Percentiles rank a stretch among this genome's conserved stretches.
phyloP scores from a whole-genome alignment of 2,888 invertebrate species.

The Cataglyphis livida region DNA sequence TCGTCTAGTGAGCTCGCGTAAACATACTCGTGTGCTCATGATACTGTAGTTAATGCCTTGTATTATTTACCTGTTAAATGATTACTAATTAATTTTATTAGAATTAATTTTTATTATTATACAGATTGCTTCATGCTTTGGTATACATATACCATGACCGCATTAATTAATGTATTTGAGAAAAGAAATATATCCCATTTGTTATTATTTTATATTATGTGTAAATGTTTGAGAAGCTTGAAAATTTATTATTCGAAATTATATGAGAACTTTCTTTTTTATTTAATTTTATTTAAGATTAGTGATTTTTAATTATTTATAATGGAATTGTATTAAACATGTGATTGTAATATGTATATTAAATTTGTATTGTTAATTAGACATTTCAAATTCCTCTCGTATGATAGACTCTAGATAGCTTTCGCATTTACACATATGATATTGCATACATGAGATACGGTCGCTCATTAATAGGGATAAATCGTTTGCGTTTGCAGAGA shows the following conservation, averaged over 20 bases:
- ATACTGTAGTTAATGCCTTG: constrained; percentile 29
- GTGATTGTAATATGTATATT: neutral
- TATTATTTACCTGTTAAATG: constrained; percentile 20
- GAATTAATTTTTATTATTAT: neutral
- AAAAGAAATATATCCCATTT: neutral
- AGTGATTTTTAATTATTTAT: neutral
- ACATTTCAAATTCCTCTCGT: neutral
- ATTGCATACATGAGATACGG: constrained; percentile 12
- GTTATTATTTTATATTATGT: neutral
- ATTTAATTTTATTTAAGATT: neutral
- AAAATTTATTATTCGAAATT: neutral
- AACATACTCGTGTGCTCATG: constrained; percentile 48
- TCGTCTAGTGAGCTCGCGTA: constrained; percentile 43
- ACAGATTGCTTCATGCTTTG: constrained; percentile 1
- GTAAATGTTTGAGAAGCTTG: neutral
- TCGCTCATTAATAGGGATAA: constrained; percentile 23
- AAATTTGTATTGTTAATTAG: neutral
- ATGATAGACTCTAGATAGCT: neutral
- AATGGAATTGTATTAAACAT: neutral
- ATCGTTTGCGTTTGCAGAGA: constrained; percentile 41
- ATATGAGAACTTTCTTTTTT: neutral
- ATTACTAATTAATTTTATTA: constrained; percentile 2
- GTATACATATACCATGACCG: neutral
- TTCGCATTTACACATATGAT: neutral
- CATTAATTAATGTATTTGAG: neutral